phyloP scores from a whole-genome alignment of 2,113 vertebrate genomes.

The Corynorhinus townsendii region DNA sequence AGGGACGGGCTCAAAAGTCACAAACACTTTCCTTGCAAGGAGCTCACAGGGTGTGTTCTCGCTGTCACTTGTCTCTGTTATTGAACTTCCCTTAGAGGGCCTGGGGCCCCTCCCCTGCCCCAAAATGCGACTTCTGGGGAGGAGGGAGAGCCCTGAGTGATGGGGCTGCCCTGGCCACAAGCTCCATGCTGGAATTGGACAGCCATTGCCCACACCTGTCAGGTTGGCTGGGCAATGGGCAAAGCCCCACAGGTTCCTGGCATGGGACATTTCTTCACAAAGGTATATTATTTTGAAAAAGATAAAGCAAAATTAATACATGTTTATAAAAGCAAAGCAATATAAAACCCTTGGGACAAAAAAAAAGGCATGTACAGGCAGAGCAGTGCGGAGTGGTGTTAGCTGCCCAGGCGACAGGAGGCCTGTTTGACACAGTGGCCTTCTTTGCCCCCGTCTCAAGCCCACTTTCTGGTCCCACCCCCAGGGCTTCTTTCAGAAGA shows the following conservation, averaged over 20 bases:
- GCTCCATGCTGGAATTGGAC: rapidly evolving
- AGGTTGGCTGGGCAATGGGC: background rate
- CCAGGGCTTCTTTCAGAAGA: background rate
- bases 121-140: background rate
- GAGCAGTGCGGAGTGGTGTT: rapidly evolving
- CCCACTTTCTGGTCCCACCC: background rate
- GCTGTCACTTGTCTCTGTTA: background rate
- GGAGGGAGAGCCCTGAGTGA: background rate
- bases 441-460: background rate
- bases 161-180: rapidly evolving
- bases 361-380: background rate
- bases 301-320: background rate
- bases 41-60: background rate
- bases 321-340: background rate
- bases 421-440: background rate
- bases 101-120: background rate
- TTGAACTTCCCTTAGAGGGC: background rate
- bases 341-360: background rate
- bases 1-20: background rate
- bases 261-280: background rate
- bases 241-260: background rate
- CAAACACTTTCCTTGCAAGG: background rate
- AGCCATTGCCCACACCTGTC: rapidly evolving
- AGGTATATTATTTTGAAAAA: background rate
- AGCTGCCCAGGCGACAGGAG: background rate